Conservation (phyloP, 2,888 invertebrate species). For the Leptura quadrifasciata region DNA sequence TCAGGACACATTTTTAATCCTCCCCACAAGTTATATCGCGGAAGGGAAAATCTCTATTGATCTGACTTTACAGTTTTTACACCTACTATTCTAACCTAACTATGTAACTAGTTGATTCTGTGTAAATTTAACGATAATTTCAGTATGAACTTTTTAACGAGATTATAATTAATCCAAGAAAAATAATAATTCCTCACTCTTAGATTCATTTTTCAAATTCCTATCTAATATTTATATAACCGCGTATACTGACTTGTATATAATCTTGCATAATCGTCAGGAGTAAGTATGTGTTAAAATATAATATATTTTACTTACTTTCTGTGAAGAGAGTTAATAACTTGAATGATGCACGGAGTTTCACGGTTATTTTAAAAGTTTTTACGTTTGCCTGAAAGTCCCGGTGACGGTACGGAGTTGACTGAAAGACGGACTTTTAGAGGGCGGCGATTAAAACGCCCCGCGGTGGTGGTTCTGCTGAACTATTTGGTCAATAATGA, state of each 20-base stretch:
- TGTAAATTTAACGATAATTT: background rate
- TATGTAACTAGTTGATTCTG: conserved; percentile 47
- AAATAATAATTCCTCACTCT: no score
- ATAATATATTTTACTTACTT: conserved; percentile 9
- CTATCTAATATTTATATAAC: background rate
- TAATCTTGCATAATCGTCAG: conserved; percentile 19
- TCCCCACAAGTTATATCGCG: background rate
- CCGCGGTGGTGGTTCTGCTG: conserved; percentile 47
- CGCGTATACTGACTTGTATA: conserved; percentile 15
- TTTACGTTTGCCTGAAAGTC: conserved; percentile 33
- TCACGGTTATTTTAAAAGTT: conserved; percentile 8
- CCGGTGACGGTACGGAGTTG: conserved; percentile 51
- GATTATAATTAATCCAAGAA: background rate
- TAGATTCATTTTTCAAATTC: background rate
- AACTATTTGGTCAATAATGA: conserved; percentile 61
- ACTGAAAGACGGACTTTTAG: conserved; percentile 56
- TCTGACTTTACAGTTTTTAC: conserved; percentile 35
- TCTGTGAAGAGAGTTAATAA: background rate
- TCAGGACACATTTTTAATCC: background rate
- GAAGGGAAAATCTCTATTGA: conserved; percentile 47
- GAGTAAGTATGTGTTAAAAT: background rate
- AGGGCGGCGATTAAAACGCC: conserved; percentile 59
- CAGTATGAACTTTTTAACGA: background rate
- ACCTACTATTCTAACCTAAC: conserved; percentile 42
- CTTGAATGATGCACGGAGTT: conserved; percentile 33